Base-by-base conservation (phyloP, 2,797 vertebrate genomes). In the Catostomus latipinnis region DNA sequence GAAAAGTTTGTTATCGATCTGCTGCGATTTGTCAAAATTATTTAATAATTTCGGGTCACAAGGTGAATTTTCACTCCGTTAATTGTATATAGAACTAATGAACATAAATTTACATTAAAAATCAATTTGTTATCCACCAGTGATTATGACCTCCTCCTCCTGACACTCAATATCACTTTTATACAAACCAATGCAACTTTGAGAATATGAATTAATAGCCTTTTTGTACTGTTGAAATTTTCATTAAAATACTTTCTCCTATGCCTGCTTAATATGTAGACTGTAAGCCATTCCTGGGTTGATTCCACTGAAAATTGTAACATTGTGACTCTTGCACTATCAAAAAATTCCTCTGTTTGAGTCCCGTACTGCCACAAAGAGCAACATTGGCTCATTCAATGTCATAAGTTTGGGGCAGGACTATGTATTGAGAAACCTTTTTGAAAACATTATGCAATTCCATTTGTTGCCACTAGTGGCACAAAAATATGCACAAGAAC, bases 1-100 rank as follows among this genome's bases (percentile, higher is more conserved):
- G 88, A 89, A 91, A 93, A 92, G 92, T 93, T 92, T 88, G 90
- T 94, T 92, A 92, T 66, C 84, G 84, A 90, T 84, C 82, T 78
- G 84, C 86, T 77, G 84, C 89, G 88, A 94, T 94, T 94, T 93
- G 86, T 94, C 94, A 93, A 92, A 94, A 94, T 94, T 93, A 94
- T 92, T 93, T 91, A 76, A 90, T 91, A 92, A 92, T 94, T 88
- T 90, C 76, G 69, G 89, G 90, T 92, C 89, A 86, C 71, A 5
- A 85, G 84, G 88, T 90, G 85, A 89, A 90, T 88, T 93, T 94
- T 91, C 91, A 84, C 92, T 91, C 80, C 82, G 89, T 91, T 94
- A 92, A 95, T 94, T 94, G 91, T 84, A 87, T 88, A 89, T 83
- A 22, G 78, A 84, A 87, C 85, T 86, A 85, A 86, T 86, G 87